These are phyloP conservation scores for Gallinago media DNA, from an alignment of 2,113 vertebrate species.

Conservation along the genomic window DNA sequence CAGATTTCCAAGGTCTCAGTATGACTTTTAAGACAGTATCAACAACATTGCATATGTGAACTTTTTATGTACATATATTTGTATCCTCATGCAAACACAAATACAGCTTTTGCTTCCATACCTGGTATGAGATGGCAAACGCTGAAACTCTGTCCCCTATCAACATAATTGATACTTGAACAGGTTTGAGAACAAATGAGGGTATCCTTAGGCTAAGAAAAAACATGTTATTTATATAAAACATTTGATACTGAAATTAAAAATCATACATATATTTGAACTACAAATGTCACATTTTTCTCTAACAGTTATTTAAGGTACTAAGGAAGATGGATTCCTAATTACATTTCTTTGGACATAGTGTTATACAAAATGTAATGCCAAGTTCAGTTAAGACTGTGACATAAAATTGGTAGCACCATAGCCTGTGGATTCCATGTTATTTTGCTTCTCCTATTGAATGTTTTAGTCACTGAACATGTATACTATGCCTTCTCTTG, in stretches of 20 bases:
- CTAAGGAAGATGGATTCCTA: neutral
- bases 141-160: neutral
- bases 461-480: neutral
- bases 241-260: neutral
- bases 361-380: neutral
- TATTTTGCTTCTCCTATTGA: neutral
- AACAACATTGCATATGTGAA: neutral
- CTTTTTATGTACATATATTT: neutral
- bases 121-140: neutral
- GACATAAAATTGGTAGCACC: neutral
- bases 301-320: neutral
- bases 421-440: neutral
- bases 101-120: neutral
- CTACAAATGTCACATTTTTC: neutral
- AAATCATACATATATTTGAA: neutral
- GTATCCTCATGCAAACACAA: neutral
- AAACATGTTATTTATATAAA: neutral
- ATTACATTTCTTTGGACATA: neutral
- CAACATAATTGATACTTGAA: neutral
- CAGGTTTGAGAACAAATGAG: neutral
- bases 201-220: neutral
- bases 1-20: neutral
- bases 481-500: neutral
- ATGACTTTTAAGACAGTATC: neutral
- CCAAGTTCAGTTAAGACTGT: neutral